phyloP scores from a whole-genome alignment of 2,113 vertebrate species.

The Recurvirostra avosetta region DNA sequence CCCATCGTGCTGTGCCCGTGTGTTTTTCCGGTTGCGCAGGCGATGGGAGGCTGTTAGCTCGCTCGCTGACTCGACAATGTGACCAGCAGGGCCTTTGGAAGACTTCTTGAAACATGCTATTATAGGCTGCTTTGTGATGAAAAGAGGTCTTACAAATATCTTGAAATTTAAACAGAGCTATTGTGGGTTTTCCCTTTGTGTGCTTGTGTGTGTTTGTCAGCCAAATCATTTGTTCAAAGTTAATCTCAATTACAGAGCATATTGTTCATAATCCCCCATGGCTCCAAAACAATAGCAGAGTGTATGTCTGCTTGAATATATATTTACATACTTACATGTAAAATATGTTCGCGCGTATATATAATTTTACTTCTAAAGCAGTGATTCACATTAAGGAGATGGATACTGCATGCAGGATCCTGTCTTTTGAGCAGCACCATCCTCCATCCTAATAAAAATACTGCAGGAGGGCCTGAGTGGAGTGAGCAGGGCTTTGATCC shows the following conservation, averaged over 20 bases:
- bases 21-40: conserved; percentile 23
- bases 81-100: conserved; percentile 63
- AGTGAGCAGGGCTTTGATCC: background rate
- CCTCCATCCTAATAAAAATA: background rate
- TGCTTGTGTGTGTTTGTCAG: conserved; percentile 14
- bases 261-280: conserved; percentile 54
- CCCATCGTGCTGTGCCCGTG: background rate
- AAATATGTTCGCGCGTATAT: conserved; percentile 24
- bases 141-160: conserved; percentile 51
- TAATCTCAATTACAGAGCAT: conserved; percentile 64
- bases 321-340: conserved; percentile 43
- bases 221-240: conserved; percentile 61
- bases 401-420: conserved; percentile 4
- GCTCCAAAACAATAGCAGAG: conserved; percentile 40
- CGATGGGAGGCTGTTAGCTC: conserved; percentile 71
- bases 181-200: conserved; percentile 27
- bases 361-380: conserved; percentile 12
- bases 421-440: background rate
- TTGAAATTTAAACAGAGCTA: conserved; percentile 40
- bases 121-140: conserved; percentile 35
- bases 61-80: conserved; percentile 73
- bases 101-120: conserved; percentile 28
- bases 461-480: background rate
- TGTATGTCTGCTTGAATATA: conserved; percentile 11
- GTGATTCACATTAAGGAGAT: background rate